Base-by-base conservation (phyloP, 2,888 invertebrate genomes). In the Caenorhabditis wallacei region DNA sequence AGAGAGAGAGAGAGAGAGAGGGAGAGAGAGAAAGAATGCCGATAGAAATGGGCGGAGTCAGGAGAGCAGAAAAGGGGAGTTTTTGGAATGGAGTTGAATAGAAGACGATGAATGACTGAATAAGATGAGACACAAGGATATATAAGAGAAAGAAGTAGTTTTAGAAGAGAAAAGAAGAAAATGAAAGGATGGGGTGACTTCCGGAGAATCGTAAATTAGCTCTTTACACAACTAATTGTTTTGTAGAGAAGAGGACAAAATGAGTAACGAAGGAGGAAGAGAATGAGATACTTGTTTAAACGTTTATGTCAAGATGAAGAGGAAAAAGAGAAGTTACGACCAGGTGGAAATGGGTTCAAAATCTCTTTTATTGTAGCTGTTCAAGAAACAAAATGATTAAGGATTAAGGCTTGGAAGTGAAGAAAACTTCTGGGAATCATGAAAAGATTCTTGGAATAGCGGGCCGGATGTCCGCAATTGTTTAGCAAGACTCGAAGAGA, bases 61-160 rank as follows among this genome's bases (percentile, higher is more conserved):
- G 16, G 68, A 57, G 75, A 57, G 53, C 13, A 22, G 30, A 57
- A 57, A 46, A 20, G 54, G 43, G 54, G 63, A 43, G 64, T n/a
- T 53, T 37, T 53, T 51, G 63, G 61, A 63, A 63, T 63, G 72
- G 40, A n/a, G n/a, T n/a, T n/a, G n/a, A n/a, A n/a, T n/a, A n/a
- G n/a, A n/a, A n/a, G n/a, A n/a, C 66, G 72, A 72, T 72, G 72
- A 72, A 74, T 74, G 74, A 74, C 74, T 74, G 74, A 53, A 66
- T 66, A 37, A 74, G 54, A 64, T 46, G 63, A 53, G 63, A 43
- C 64, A 64, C 64, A 26, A 74, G 18, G 30, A 30, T n/a, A 30
- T 30, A 30, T 30, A 30, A 30, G 30, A 30, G 13, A 64, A 51
- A 48, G 51, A 53, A 66, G 37, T 53, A 66, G 66, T 66, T 66